Base-by-base conservation (phyloP, 1,140 invertebrate species). In the Aphaenogaster rudis region DNA sequence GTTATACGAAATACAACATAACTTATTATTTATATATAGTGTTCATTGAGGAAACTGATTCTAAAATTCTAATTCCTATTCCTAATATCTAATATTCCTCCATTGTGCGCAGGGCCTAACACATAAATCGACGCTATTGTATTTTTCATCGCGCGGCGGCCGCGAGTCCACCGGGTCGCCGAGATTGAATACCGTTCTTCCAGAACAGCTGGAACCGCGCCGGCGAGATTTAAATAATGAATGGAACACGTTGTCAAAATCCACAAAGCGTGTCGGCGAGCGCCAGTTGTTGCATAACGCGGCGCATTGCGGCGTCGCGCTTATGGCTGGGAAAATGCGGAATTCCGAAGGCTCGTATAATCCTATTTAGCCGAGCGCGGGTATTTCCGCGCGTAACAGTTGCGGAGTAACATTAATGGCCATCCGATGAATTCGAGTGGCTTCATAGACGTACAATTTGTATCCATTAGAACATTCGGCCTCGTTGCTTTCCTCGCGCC, bases 231-330 rank as follows among this genome's bases (percentile, higher is more conserved):
- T 48, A 54, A 91, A 77, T 90, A 90, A 92, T 91, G 88, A 91
- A 92, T 92, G 90, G 84, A 91, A 77, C 88, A 81, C 86, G 89
- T 88, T 91, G 92, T 92, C 92, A 91, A 93, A 93, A 91, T 61
- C 79, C 89, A 28, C 71, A 81, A 74, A 91, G 91, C 93, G 91
- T 93, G 89, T 90, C 92, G 91, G 90, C 74, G 90, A 91, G 90
- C 88, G 86, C 42, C 86, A 61, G 63, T 63, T 8, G 79, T 93
- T 92, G 84, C 88, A 76, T 90, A 93, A 92, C 28, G 79, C 50
- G 66, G 33, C 48, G 90, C 71, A 86, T 87, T 84, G 88, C 88
- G 66, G 61, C 76, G 67, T 80, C 90, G 84, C 76, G 86, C 67
- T 88, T 77, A 88, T 84, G 77, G 71, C 64, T 92, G 90, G 88